Conservation (phyloP, 1,140 invertebrate genomes). For the Euura lappo region DNA sequence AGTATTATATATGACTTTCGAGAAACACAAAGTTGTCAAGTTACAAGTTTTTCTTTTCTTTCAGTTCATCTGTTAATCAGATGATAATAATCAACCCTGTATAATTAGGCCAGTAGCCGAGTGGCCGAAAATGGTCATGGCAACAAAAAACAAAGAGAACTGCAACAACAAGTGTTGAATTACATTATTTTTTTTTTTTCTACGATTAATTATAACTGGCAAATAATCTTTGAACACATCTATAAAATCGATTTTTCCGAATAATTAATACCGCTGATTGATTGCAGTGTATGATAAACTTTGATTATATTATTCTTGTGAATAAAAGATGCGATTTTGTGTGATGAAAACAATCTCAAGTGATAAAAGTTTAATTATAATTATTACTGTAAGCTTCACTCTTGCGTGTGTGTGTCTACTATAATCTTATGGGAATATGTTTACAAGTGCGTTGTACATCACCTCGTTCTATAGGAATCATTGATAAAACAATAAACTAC, state of each 20-base stretch:
- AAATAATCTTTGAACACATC: too few species aligned
- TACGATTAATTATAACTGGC: too few species aligned
- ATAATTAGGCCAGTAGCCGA: background rate
- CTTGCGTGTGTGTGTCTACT: background rate
- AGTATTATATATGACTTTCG: background rate
- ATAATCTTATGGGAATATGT: background rate
- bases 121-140: background rate
- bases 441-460: slow-evolving; percentile 5
- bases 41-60: background rate
- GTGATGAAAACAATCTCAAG: too few species aligned
- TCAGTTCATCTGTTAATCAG: too few species aligned
- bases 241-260: too few species aligned
- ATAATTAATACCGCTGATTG: too few species aligned
- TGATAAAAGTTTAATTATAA: too few species aligned
- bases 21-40: background rate
- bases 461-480: background rate
- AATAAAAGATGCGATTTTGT: too few species aligned
- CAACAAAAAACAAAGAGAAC: background rate
- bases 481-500: background rate
- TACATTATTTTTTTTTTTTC: background rate
- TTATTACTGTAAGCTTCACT: background rate
- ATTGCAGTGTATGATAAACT: too few species aligned
- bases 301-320: too few species aligned
- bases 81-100: background rate
- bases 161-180: background rate